Evolutionary conservation across 1,140 invertebrate genomes (phyloP), one percentile per base, ranked within the genome.

Genomic region (Amphibalanus amphitrite): DNA sequence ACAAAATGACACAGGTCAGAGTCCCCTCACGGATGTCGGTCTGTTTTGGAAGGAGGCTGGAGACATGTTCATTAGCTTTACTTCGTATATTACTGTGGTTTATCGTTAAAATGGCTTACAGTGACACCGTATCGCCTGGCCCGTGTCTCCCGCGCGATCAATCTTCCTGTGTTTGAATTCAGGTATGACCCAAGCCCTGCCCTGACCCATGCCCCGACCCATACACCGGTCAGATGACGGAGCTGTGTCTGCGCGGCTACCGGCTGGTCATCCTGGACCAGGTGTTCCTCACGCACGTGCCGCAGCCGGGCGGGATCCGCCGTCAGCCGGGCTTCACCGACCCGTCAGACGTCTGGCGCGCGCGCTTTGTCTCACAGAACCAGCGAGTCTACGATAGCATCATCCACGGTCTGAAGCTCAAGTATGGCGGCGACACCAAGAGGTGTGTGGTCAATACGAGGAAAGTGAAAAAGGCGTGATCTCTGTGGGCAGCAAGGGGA

Each of bases 1-100:
- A 95, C 81, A 95, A 94, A 86, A 94, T 95, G 92, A 93, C 91
- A 29, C 91, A 94, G 80, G 82, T 84, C 76, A 74, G 72, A 70
- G n/a, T n/a, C 69, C 23, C 29, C 67, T 15, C 13, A 4, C 29
- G 69, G 70, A 17, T 28, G 15, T 28, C 17, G 29, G 71, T 82
- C n/a, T n/a, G n/a, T n/a, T n/a, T n/a, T n/a, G n/a, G n/a, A n/a
- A n/a, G n/a, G n/a, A n/a, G n/a, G n/a, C n/a, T n/a, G n/a, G n/a
- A n/a, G n/a, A n/a, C n/a, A n/a, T n/a, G n/a, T n/a, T n/a, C n/a
- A n/a, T n/a, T n/a, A n/a, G n/a, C n/a, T n/a, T n/a, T n/a, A n/a
- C n/a, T n/a, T n/a, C n/a, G n/a, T n/a, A n/a, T n/a, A n/a, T n/a
- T n/a, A n/a, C n/a, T n/a, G n/a, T n/a, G n/a, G n/a, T n/a, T n/a